Conservation (phyloP, 2,113 vertebrate genomes). For the Chrysemys picta region DNA sequence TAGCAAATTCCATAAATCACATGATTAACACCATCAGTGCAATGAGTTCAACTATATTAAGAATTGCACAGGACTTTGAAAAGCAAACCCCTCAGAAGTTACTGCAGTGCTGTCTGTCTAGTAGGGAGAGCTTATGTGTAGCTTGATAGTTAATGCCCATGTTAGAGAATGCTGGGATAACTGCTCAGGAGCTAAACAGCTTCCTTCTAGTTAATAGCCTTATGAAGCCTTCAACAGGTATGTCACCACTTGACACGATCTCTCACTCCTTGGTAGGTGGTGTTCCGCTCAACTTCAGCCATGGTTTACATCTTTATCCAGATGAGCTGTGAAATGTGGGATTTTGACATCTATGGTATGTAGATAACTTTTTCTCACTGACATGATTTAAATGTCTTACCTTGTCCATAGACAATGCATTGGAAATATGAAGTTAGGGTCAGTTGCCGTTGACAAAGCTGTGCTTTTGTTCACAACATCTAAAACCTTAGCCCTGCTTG, state of each 20-base stretch:
- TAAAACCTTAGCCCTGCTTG: background rate
- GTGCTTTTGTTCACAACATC: constrained; percentile 4
- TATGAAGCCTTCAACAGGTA: background rate
- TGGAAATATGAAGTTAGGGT: constrained; percentile 31
- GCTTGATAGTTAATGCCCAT: background rate
- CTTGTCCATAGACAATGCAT: background rate
- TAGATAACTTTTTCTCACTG: background rate
- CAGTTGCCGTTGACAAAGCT: constrained; percentile 2
- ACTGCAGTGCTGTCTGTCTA: background rate
- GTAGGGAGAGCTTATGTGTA: background rate
- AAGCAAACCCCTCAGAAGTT: accelerated
- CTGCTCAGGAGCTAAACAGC: background rate
- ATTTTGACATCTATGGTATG: constrained; percentile 98
- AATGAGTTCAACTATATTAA: background rate
- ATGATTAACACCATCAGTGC: background rate
- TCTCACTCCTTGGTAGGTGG: constrained; percentile 85
- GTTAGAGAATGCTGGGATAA: background rate
- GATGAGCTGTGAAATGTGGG: constrained; percentile 99
- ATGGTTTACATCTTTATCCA: constrained; percentile 99
- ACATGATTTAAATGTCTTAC: background rate
- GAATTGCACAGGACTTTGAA: background rate
- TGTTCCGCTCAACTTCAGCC: constrained; percentile 97
- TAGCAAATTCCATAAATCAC: background rate
- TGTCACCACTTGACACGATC: background rate
- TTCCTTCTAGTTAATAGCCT: no score